These are phyloP conservation scores for Tragulus kanchil DNA, from an alignment of 2,113 vertebrate genomes.

Conservation along the genomic window DNA sequence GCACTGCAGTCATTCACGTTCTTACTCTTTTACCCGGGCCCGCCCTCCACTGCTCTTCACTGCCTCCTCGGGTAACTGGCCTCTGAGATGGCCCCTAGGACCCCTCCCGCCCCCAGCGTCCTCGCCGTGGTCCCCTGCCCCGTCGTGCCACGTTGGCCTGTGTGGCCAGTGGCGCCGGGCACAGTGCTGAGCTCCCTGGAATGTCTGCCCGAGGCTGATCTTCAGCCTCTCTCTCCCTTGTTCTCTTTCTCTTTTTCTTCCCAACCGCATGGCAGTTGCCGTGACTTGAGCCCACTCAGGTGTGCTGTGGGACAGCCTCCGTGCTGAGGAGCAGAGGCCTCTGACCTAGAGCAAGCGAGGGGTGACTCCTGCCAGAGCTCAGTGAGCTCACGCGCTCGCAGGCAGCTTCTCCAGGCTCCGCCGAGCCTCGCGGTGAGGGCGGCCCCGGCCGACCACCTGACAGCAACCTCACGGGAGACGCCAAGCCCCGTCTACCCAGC, in stretches of 20 bases:
- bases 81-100: too few relatives aligned
- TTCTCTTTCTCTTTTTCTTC: too few relatives aligned
- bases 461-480: rapidly evolving
- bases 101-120: background rate
- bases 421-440: too few relatives aligned
- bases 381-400: background rate
- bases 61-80: background rate
- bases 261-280: background rate
- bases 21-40: background rate
- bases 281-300: too few relatives aligned
- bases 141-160: rapidly evolving
- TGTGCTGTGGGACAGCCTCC: background rate
- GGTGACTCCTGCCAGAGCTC: background rate
- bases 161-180: rapidly evolving
- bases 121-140: background rate
- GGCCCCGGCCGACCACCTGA: rapidly evolving
- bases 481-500: background rate
- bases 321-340: background rate
- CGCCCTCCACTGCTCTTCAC: background rate
- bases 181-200: background rate
- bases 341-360: background rate
- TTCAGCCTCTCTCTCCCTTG: background rate
- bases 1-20: rapidly evolving
- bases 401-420: background rate
- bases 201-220: background rate